Evolutionary conservation across 2,113 vertebrate species (phyloP).

Genomic region (Xiphophorus couchianus): DNA sequence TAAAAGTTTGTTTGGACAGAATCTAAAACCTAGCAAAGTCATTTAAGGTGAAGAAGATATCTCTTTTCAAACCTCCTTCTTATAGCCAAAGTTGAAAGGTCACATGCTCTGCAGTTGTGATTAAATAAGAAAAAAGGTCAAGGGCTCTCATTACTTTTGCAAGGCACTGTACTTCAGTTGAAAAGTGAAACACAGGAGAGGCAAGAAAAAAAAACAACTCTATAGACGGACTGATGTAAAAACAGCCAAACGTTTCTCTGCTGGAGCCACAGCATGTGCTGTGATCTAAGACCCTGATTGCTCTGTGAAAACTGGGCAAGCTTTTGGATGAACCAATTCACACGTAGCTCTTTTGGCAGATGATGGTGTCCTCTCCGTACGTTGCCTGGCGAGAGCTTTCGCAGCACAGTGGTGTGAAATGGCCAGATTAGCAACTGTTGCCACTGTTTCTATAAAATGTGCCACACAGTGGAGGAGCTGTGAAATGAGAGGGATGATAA

Average conservation of each 20-base stretch:
- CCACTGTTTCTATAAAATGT: constrained; percentile 18
- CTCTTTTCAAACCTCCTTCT: not conserved
- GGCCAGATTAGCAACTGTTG: constrained; percentile 44
- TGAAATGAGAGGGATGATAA: constrained; percentile 16
- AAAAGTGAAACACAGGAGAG: not conserved
- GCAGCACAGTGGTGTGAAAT: constrained; percentile 36
- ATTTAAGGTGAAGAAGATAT: no score
- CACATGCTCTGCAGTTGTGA: not conserved
- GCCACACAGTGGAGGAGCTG: constrained; percentile 14
- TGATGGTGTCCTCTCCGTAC: constrained; percentile 34
- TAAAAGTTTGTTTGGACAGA: no score
- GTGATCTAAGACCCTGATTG: constrained; percentile 22
- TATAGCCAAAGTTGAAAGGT: not conserved
- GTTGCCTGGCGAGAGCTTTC: constrained; percentile 30
- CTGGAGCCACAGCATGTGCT: constrained; percentile 35
- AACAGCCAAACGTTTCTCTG: not conserved
- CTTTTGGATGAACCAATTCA: constrained; percentile 20
- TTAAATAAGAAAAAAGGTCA: not conserved
- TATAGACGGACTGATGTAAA: not conserved
- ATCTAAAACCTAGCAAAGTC: no score
- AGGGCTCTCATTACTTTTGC: not conserved
- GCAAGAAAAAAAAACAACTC: not conserved
- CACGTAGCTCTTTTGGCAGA: constrained; percentile 38
- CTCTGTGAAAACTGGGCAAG: constrained; percentile 27
- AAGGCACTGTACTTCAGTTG: not conserved